Conservation (phyloP, 2,888 invertebrate genomes). For the Pollenia amentaria region DNA sequence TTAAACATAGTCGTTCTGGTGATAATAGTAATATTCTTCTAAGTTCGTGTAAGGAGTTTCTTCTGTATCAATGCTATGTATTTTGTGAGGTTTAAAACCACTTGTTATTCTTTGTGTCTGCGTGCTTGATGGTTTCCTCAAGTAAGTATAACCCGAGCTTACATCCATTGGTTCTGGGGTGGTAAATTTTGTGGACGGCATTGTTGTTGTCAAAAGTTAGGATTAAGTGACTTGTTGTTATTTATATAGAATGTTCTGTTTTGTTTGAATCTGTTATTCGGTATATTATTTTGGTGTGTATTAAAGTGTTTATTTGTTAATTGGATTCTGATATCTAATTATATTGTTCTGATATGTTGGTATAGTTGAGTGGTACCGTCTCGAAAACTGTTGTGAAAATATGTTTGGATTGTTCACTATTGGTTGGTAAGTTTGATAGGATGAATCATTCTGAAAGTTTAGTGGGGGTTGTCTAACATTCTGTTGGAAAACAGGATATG, state of each 20-base stretch:
- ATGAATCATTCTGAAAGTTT: neutral
- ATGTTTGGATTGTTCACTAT: too few relatives aligned
- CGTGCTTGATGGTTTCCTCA: constrained; percentile 24
- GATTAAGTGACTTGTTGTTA: constrained; percentile 8
- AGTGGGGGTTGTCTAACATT: neutral
- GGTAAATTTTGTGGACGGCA: neutral
- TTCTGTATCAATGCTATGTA: constrained; percentile 31
- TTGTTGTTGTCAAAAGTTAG: constrained; percentile 13
- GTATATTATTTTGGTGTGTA: too few relatives aligned
- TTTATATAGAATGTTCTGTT: constrained; percentile 13
- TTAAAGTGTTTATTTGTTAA: too few relatives aligned
- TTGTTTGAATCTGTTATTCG: constrained; percentile 18
- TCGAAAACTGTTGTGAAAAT: too few relatives aligned
- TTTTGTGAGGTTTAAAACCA: constrained; percentile 35
- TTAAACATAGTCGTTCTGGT: constrained; percentile 20
- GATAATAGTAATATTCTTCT: constrained; percentile 46
- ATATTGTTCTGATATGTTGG: too few relatives aligned
- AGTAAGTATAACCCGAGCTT: constrained; percentile 33
- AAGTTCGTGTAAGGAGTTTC: constrained; percentile 30
- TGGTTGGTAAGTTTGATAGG: too few relatives aligned
- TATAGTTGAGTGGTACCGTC: too few relatives aligned
- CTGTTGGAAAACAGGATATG: neutral
- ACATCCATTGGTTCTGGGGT: constrained; percentile 48
- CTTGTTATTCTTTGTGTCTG: constrained; percentile 15
- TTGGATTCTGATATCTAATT: too few relatives aligned